Conservation (phyloP, 2,888 invertebrate genomes). For the Steromphala cineraria region DNA sequence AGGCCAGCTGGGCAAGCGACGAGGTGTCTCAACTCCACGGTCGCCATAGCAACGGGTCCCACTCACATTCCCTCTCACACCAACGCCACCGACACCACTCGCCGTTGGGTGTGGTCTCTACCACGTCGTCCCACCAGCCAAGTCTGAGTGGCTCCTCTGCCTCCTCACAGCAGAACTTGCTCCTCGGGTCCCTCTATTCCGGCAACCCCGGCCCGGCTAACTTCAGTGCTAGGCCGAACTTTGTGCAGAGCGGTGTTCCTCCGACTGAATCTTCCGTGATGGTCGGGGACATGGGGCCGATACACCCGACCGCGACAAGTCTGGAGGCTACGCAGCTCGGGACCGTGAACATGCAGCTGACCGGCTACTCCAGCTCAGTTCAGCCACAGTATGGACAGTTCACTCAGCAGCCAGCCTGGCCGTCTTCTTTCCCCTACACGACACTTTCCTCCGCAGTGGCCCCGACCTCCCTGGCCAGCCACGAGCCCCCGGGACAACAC, state of each 20-base stretch:
- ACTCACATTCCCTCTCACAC: constrained; percentile 55
- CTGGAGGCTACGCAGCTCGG: constrained; percentile 64
- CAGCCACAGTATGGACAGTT: constrained; percentile 57
- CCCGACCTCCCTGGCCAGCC: constrained; percentile 21
- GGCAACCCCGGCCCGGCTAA: constrained; percentile 12
- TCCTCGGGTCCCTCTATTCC: background rate
- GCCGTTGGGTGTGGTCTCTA: constrained; percentile 34
- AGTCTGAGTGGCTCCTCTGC: background rate
- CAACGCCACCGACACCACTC: constrained; percentile 56
- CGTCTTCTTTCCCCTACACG: constrained; percentile 28
- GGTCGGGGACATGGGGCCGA: background rate
- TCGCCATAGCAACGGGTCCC: constrained; percentile 48
- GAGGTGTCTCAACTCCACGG: constrained; percentile 41
- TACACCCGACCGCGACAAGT: constrained; percentile 12
- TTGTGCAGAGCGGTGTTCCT: background rate
- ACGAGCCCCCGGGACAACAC: constrained; percentile 40
- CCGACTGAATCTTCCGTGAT: background rate
- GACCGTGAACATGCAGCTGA: constrained; percentile 75
- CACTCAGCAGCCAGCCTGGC: constrained; percentile 52
- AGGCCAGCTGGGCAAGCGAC: constrained; percentile 42
- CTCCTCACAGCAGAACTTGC: background rate
- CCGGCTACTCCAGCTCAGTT: constrained; percentile 56
- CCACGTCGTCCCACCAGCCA: background rate
- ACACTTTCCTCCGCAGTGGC: constrained; percentile 25
- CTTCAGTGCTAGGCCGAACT: constrained; percentile 5